phyloP scores from a whole-genome alignment of 2,888 invertebrate species.

The Eugnorisma glareosa region DNA sequence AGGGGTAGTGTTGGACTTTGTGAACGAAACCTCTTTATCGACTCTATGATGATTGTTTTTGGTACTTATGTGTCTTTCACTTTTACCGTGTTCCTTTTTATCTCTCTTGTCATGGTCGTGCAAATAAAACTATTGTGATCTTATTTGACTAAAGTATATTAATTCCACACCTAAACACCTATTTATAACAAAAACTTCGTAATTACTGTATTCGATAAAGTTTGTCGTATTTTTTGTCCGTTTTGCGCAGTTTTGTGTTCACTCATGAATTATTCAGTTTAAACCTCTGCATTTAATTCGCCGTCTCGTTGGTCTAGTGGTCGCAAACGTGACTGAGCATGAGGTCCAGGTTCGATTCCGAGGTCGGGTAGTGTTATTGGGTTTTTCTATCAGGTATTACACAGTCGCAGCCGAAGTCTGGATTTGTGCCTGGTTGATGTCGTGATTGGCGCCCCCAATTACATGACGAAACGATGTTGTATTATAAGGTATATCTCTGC shows the following conservation, averaged over 20 bases:
- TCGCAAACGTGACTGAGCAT: neutral
- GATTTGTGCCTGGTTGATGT: neutral
- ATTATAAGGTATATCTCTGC: neutral
- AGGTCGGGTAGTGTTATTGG: neutral
- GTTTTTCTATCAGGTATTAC: neutral
- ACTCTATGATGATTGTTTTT: no score
- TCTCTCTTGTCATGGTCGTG: no score
- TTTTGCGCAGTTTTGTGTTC: slow-evolving; percentile 32
- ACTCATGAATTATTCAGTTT: slow-evolving; percentile 65
- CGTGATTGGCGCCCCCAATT: neutral
- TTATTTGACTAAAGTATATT: no score
- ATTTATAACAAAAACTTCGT: no score
- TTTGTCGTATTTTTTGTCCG: slow-evolving; percentile 29
- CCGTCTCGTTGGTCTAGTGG: neutral
- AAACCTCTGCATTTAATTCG: slow-evolving; percentile 35
- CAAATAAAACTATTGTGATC: no score
- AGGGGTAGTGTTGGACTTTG: no score
- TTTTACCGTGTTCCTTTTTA: no score
- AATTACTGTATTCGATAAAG: slow-evolving; percentile 45
- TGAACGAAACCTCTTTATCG: no score
- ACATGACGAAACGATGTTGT: neutral
- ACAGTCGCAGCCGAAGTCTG: neutral
- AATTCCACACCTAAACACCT: no score
- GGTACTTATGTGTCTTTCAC: no score
- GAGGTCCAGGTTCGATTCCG: neutral